Evolutionary conservation across 2,888 invertebrate genomes (phyloP).

Genomic region (Drosophila siamana): DNA sequence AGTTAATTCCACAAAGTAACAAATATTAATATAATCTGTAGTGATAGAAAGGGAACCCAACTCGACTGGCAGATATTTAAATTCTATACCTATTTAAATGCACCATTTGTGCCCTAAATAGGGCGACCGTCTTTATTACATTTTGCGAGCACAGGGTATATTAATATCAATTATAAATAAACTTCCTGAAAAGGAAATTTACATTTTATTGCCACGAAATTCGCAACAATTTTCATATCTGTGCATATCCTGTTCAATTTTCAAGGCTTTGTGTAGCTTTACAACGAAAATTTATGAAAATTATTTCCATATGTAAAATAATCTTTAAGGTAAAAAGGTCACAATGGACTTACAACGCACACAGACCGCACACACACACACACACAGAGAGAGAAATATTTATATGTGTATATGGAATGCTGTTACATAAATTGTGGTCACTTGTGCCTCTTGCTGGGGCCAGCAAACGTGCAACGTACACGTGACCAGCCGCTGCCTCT

Average conservation of each 20-base stretch:
- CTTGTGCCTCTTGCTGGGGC: slow-evolving; percentile 28
- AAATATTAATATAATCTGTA: too few species aligned
- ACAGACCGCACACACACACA: slow-evolving; percentile 1
- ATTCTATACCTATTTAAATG: background rate
- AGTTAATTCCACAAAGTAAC: too few species aligned
- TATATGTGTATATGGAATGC: background rate
- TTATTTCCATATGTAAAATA: slow-evolving; percentile 35
- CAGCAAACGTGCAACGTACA: slow-evolving; percentile 32
- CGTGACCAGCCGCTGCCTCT: slow-evolving; percentile 21
- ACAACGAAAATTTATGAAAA: slow-evolving; percentile 27
- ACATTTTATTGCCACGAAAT: slow-evolving; percentile 25
- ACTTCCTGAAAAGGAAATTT: slow-evolving; percentile 39
- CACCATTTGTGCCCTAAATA: background rate
- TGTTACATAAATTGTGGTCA: slow-evolving; percentile 42
- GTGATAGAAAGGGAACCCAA: too few species aligned
- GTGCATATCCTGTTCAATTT: slow-evolving; percentile 38
- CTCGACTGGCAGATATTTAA: too few species aligned
- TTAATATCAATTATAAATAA: slow-evolving; percentile 16
- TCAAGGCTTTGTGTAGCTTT: slow-evolving; percentile 7
- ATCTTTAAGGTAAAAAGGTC: slow-evolving; percentile 18
- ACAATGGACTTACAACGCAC: background rate
- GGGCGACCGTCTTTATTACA: background rate
- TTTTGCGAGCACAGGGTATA: background rate
- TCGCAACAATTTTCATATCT: slow-evolving; percentile 18
- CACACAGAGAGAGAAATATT: background rate